Evolutionary conservation across 2,113 vertebrate genomes (phyloP), one percentile per base, ranked within the genome.

Genomic region (Sphyrna mokarran): DNA sequence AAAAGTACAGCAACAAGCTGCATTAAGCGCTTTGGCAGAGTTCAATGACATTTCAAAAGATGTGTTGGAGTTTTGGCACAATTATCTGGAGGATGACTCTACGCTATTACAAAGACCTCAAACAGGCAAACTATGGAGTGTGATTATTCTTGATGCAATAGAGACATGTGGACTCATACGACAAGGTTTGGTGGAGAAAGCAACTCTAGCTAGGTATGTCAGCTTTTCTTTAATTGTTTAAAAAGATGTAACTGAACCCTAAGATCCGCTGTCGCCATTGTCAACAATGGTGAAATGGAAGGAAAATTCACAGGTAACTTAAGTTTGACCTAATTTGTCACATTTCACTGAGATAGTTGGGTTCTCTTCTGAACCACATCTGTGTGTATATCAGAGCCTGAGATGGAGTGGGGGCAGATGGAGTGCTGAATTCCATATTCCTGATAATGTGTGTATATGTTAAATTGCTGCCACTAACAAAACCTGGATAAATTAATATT

Each of bases 181-280:
- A 96, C 98, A 99, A 97, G 99, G 99, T 96, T 97, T 99, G 96
- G 98, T 99, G 98, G 99, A 99, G 97, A 99, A 99, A 96, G 99
- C 99, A 3, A 98, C 98, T 1, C 97, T 99, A 97, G 99, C 99
- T 96, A 98, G 99, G 99, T 99, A 95, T 72, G 94, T 70, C 94
- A 72, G 23, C 22, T 95, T 70, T 76, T 72, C 10, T 43, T 29
- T 70, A 40, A 66, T 93, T 68, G 58, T n/a, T 66, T 68, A 94
- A 43, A 94, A 69, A 7, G 33, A 90, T 69, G 11, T 4, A 43
- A 13, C 40, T 54, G 18, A 95, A 95, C 40, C 43, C 1, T 20
- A 48, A 48, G 37, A 54, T 4, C 48, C 4, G 5, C 5, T 54
- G 48, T 54, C 48, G 48, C 48, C 48, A 54, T 54, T 54, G 48